phyloP scores from a whole-genome alignment of 2,113 vertebrate genomes.

The Gasterosteus aculeatus region DNA sequence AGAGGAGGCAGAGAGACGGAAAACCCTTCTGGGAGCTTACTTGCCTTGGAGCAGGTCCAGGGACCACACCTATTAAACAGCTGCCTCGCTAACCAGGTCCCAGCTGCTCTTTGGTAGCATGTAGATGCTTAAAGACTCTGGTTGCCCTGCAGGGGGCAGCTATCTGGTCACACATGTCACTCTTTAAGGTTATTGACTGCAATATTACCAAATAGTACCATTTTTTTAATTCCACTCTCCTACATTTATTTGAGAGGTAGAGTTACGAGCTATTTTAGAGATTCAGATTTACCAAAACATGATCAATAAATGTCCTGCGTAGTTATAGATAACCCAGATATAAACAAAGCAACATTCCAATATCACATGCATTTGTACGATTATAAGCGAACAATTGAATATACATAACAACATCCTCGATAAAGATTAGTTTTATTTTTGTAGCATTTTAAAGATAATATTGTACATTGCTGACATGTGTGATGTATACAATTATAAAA shows the following conservation, averaged over 20 bases:
- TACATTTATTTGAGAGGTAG: constrained; percentile 1
- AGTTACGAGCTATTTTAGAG: not conserved
- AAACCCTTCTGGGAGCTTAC: constrained; percentile 35
- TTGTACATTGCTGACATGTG: not conserved
- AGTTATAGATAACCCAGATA: not conserved
- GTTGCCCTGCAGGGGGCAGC: constrained; percentile 27
- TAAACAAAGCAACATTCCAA: not conserved
- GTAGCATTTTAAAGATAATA: not conserved
- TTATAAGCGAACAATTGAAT: not conserved
- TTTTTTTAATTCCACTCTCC: not conserved
- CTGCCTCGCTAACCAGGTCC: constrained; percentile 48
- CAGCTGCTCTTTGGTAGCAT: constrained; percentile 45
- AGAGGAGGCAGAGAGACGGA: constrained; percentile 6
- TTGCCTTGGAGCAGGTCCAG: constrained; percentile 32
- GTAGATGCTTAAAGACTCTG: constrained; percentile 19
- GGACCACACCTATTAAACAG: constrained; percentile 47
- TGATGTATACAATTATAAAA: not conserved
- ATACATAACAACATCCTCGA: not conserved
- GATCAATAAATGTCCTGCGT: not conserved
- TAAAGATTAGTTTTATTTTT: not conserved
- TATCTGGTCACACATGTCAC: constrained; percentile 7
- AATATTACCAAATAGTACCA: not conserved
- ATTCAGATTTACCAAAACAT: not conserved
- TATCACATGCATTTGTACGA: not conserved
- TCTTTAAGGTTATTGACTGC: constrained; percentile 1